Evolutionary conservation across 1,140 invertebrate species (phyloP).

Genomic region (Euura saliciscinereae): DNA sequence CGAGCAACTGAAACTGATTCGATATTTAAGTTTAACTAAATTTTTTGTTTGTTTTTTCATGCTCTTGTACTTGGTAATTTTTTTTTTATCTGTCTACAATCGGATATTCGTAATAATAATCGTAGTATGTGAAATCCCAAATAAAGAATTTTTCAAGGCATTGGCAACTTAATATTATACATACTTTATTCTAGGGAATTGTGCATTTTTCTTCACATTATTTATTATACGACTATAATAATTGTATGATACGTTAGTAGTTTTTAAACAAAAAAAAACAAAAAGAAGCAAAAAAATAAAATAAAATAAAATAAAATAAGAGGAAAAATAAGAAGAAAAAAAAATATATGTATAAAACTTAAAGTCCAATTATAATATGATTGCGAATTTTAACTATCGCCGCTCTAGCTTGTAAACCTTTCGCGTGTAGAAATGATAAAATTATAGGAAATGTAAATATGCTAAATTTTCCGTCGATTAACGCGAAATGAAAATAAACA

Average conservation of each 20-base stretch:
- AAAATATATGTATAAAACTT: background rate
- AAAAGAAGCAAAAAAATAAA: background rate
- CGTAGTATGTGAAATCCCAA: constrained; percentile 29
- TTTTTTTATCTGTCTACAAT: background rate
- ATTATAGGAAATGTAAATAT: background rate
- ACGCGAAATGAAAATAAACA: no score
- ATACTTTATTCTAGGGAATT: constrained; percentile 7
- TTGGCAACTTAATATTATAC: constrained; percentile 41
- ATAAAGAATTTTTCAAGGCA: constrained; percentile 44
- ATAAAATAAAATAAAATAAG: background rate
- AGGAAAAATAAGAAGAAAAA: background rate
- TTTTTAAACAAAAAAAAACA: background rate
- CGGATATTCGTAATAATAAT: constrained; percentile 23
- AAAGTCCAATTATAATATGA: background rate
- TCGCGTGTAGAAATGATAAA: background rate
- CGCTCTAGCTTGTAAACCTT: background rate
- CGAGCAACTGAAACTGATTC: background rate
- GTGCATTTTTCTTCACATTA: constrained; percentile 1
- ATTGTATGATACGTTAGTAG: background rate
- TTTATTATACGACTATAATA: background rate
- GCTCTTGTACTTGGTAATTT: background rate
- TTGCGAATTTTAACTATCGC: background rate
- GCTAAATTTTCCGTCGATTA: background rate
- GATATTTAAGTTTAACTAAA: no score
- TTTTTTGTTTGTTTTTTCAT: no score